These are phyloP conservation scores for Pegea sp. DNA, from an alignment of 23 tunicate genomes.

Conservation along the genomic window DNA sequence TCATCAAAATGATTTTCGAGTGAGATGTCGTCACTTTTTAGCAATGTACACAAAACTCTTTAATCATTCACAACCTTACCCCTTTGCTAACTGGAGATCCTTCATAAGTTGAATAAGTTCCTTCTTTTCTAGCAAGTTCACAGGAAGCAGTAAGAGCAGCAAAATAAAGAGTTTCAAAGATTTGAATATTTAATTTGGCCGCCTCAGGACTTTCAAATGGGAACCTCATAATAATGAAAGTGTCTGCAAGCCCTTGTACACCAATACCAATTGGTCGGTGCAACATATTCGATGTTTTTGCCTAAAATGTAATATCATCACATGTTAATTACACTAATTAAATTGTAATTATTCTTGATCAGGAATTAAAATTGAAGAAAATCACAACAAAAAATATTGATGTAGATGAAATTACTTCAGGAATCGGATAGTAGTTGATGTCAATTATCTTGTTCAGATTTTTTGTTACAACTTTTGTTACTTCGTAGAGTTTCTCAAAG, in stretches of 20 bases:
- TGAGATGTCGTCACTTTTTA: no score
- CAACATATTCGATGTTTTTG: slow-evolving; percentile 56
- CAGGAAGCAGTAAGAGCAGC: slow-evolving; percentile 90
- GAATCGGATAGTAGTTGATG: slow-evolving; percentile 86
- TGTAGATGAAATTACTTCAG: slow-evolving; percentile 16
- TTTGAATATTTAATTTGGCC: slow-evolving; percentile 55
- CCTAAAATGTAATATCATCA: no score
- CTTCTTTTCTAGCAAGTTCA: slow-evolving; percentile 62
- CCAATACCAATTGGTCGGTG: slow-evolving; percentile 99
- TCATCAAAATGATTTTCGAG: background rate
- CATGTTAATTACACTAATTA: no score
- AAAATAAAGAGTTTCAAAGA: slow-evolving; percentile 93
- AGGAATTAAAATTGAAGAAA: slow-evolving; percentile 1
- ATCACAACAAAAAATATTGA: background rate
- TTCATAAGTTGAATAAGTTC: slow-evolving; percentile 68
- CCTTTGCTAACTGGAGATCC: slow-evolving; percentile 87
- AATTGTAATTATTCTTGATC: no score
- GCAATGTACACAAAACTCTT: no score
- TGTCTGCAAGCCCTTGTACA: slow-evolving; percentile 96
- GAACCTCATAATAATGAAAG: slow-evolving; percentile 59
- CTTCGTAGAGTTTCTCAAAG: slow-evolving; percentile 51
- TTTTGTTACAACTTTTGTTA: slow-evolving; percentile 56
- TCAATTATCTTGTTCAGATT: slow-evolving; percentile 97
- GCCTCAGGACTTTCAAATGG: slow-evolving; percentile 88
- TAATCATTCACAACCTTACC: slow-evolving; percentile 14